Conservation (phyloP, 2,888 invertebrate species). For the Dynastes tityus region DNA sequence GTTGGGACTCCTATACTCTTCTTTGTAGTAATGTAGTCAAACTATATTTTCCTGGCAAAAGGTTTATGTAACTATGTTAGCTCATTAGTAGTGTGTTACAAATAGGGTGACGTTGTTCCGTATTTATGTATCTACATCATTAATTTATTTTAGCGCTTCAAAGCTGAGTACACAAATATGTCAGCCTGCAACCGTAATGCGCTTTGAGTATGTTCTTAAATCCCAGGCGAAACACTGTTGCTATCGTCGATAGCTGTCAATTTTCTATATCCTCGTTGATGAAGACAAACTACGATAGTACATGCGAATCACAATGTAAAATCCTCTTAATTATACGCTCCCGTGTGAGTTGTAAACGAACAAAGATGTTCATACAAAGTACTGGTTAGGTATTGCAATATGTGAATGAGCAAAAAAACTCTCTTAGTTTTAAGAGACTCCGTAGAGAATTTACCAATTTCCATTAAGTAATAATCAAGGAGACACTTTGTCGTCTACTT, state of each 20-base stretch:
- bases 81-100: too few species aligned
- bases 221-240: slow-evolving; percentile 9
- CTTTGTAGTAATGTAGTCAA: too few species aligned
- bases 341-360: background rate
- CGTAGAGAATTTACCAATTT: background rate
- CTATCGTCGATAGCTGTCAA: slow-evolving; percentile 4
- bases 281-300: slow-evolving; percentile 32
- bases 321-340: slow-evolving; percentile 15
- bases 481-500: slow-evolving; percentile 30
- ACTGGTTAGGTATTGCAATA: background rate
- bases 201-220: slow-evolving; percentile 21
- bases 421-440: background rate
- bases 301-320: background rate
- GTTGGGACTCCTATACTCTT: too few species aligned
- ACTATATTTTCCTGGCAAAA: too few species aligned
- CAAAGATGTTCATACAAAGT: background rate
- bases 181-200: background rate
- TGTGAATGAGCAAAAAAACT: background rate
- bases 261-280: background rate
- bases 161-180: background rate
- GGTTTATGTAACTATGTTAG: too few species aligned
- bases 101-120: too few species aligned
- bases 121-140: too few species aligned
- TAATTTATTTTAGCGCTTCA: background rate
- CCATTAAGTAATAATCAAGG: slow-evolving; percentile 30